Evolutionary conservation across 2,888 invertebrate genomes (phyloP).

Genomic region (Hypsopygia costalis): DNA sequence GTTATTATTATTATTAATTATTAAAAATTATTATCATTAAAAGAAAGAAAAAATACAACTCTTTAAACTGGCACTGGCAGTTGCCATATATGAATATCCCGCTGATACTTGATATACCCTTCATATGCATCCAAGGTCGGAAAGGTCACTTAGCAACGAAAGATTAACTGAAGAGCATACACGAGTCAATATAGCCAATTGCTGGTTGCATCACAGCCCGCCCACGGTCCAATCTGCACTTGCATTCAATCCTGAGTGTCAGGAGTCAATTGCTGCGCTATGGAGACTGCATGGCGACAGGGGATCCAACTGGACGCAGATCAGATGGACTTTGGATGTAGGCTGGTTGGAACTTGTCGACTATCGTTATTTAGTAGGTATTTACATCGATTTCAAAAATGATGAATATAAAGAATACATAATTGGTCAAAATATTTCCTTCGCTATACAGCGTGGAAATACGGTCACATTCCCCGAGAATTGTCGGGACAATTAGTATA

Average conservation of each 20-base stretch:
- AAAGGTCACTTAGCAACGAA: neutral
- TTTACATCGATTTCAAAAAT: too few species aligned
- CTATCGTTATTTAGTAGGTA: too few species aligned
- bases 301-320: conserved; percentile 9
- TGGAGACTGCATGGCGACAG: conserved; percentile 14
- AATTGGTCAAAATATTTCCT: too few species aligned
- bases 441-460: too few species aligned
- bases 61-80: too few species aligned
- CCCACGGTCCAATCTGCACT: neutral
- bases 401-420: too few species aligned
- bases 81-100: too few species aligned
- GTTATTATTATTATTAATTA: too few species aligned
- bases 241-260: conserved; percentile 7
- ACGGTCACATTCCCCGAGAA: too few species aligned
- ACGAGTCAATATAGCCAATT: neutral
- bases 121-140: neutral
- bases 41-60: too few species aligned
- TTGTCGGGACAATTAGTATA: too few species aligned
- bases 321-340: conserved; percentile 14
- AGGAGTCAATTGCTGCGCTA: neutral
- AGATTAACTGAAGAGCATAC: neutral
- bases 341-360: conserved; percentile 1
- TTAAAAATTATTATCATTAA: too few species aligned
- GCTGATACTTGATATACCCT: neutral
- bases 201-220: conserved; percentile 1